Evolutionary conservation across 1,140 invertebrate species (phyloP).

Genomic region (Heliothis subflexa): DNA sequence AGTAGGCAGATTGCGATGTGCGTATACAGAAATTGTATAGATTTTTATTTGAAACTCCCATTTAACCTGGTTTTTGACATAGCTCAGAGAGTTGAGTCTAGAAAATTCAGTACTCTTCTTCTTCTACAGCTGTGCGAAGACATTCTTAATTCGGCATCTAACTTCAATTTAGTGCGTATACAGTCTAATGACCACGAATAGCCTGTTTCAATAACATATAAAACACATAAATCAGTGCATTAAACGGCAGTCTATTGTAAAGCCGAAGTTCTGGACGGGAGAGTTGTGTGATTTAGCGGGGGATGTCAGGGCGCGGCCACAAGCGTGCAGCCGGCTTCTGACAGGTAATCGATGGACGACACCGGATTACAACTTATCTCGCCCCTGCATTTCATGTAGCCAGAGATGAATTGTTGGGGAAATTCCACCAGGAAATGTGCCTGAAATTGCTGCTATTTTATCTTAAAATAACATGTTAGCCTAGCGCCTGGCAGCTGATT

Average conservation of each 20-base stretch:
- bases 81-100: no score
- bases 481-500: no score
- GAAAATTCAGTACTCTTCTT: no score
- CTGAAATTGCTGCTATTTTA: background rate
- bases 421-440: background rate
- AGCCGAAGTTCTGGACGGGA: background rate
- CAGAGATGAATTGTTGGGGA: background rate
- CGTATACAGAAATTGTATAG: no score
- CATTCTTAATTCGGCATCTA: background rate
- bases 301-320: background rate
- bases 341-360: slow-evolving; percentile 5
- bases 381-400: background rate
- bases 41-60: no score
- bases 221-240: slow-evolving; percentile 15
- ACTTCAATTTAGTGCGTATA: background rate
- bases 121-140: no score
- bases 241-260: background rate
- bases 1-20: no score
- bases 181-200: background rate
- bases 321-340: background rate
- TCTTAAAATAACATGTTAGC: no score
- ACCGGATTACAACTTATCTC: slow-evolving; percentile 9
- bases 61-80: no score
- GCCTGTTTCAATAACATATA: background rate
- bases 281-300: slow-evolving; percentile 11